Percentiles rank a stretch among this genome's conserved stretches.
phyloP scores from a whole-genome alignment of 2,113 vertebrate species.

The Galeopterus variegatus region DNA sequence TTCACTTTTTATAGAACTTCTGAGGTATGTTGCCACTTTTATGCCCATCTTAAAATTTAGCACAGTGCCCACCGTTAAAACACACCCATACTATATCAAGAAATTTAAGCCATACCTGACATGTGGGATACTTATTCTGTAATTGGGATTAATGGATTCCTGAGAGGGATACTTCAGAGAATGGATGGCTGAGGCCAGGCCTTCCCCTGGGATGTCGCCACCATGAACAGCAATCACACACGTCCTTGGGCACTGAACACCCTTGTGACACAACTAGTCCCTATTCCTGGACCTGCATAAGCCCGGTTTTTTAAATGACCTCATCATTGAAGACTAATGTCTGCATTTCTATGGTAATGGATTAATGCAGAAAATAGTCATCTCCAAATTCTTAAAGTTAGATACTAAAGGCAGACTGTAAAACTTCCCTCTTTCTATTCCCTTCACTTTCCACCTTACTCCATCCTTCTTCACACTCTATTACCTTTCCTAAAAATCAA shows the following conservation, averaged over 20 bases:
- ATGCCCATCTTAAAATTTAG: not conserved
- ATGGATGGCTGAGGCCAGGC: not conserved
- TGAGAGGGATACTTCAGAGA: not conserved
- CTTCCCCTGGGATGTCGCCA: not conserved
- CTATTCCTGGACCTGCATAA: not conserved
- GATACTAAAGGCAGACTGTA: not conserved
- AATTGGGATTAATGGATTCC: not conserved
- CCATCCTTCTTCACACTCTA: not conserved
- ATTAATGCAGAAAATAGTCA: not conserved
- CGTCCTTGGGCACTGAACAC: rapidly evolving
- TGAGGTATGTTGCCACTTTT: not conserved
- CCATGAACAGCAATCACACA: not conserved
- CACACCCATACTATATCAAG: not conserved
- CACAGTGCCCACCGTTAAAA: not conserved
- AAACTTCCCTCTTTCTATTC: not conserved
- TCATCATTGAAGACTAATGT: not conserved
- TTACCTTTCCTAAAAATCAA: not conserved
- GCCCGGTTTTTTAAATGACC: not conserved
- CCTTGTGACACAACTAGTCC: not conserved
- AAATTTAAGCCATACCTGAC: not conserved
- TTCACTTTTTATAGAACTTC: not conserved
- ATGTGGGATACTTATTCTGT: not conserved
- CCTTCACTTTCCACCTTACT: not conserved
- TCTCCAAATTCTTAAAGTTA: not conserved
- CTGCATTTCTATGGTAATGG: not conserved